Evolutionary conservation across 2,113 vertebrate genomes (phyloP).

Genomic region (Turnix velox): DNA sequence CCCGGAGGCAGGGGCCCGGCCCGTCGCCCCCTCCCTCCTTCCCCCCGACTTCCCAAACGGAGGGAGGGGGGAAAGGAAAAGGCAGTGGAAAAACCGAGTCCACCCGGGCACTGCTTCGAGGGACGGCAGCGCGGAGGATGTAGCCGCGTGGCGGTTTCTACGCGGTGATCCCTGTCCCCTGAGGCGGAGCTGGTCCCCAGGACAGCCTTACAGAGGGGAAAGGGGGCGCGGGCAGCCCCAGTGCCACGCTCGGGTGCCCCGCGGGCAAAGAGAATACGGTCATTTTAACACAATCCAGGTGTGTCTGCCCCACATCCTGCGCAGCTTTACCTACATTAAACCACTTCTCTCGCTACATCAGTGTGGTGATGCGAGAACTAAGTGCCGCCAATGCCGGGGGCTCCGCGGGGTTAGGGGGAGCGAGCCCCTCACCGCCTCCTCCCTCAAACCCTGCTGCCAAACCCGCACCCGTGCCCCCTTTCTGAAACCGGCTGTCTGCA

Average conservation of each 20-base stretch:
- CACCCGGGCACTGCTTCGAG: not conserved
- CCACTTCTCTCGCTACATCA: not conserved
- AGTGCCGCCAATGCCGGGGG: not conserved
- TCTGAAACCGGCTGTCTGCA: not conserved
- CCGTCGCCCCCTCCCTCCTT: not conserved
- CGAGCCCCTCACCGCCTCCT: not conserved
- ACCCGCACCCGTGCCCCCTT: not conserved
- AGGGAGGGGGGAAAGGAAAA: not conserved
- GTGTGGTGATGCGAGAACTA: not conserved
- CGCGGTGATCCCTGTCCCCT: not conserved
- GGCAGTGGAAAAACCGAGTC: conserved; percentile 13
- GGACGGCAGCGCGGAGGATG: not conserved
- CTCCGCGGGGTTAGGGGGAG: not conserved
- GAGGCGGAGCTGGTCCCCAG: not conserved
- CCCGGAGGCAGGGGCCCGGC: conserved; percentile 31
- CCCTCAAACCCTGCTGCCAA: not conserved
- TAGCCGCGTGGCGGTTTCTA: not conserved
- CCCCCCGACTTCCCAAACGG: conserved; percentile 5
- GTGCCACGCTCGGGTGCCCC: not conserved
- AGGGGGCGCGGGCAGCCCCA: not conserved
- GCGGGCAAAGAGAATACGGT: not conserved
- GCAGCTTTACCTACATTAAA: not conserved
- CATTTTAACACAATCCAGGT: not conserved
- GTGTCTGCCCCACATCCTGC: not conserved
- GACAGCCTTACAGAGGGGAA: not conserved